phyloP scores from a whole-genome alignment of 2,797 vertebrate genomes.

The Psittacula echo region DNA sequence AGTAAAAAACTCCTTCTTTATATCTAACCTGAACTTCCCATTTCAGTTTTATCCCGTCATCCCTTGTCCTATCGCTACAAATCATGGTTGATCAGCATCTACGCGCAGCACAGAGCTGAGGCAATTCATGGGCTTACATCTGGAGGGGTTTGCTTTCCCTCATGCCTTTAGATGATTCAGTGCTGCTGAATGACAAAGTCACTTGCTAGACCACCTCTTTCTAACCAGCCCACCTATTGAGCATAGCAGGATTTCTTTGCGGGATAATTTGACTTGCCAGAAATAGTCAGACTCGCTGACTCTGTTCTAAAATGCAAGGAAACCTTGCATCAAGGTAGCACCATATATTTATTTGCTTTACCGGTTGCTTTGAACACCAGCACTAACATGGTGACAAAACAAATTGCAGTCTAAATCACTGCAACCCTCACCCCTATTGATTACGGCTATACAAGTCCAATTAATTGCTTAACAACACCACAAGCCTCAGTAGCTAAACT shows the following conservation, averaged over 20 bases:
- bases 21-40: background rate
- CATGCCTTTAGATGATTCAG: background rate
- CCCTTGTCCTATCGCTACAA: background rate
- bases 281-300: background rate
- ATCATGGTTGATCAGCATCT: background rate
- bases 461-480: background rate
- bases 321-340: background rate
- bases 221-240: background rate
- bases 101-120: background rate
- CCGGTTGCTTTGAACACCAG: background rate
- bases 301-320: background rate
- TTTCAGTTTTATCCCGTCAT: background rate
- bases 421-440: background rate
- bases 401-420: background rate
- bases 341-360: background rate
- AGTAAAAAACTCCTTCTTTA: background rate
- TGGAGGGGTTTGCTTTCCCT: background rate
- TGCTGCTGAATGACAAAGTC: background rate
- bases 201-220: background rate
- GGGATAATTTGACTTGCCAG: background rate
- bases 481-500: background rate
- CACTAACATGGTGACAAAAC: background rate
- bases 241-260: background rate
- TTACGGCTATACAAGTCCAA: background rate
- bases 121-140: background rate